Percentiles rank a stretch among this genome's conserved stretches.
phyloP scores from a whole-genome alignment of 2,113 vertebrate genomes.

The Aptenodytes patagonicus region DNA sequence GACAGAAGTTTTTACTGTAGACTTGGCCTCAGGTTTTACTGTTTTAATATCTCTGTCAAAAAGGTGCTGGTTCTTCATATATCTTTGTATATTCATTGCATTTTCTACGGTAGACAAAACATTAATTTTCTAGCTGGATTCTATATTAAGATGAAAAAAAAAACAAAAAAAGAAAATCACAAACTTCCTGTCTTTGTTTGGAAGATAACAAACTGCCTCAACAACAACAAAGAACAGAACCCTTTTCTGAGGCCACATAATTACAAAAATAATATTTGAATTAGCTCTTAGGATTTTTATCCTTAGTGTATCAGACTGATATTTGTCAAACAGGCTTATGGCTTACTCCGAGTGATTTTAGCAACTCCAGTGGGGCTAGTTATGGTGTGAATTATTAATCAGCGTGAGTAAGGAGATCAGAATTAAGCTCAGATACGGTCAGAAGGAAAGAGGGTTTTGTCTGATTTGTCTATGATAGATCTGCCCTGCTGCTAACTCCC shows the following conservation, averaged over 20 bases:
- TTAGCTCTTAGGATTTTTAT: neutral
- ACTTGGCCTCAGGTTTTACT: constrained; percentile 13
- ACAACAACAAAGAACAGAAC: neutral
- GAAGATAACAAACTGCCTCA: neutral
- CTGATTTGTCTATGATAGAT: constrained; percentile 51
- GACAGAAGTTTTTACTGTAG: neutral
- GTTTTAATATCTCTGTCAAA: constrained; percentile 17
- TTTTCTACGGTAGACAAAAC: constrained; percentile 1
- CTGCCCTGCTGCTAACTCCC: constrained; percentile 44
- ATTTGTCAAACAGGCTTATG: constrained; percentile 21
- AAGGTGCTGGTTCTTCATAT: neutral
- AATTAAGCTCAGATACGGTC: constrained; percentile 21
- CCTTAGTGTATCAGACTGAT: neutral
- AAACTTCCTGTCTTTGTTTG: neutral
- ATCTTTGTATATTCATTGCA: neutral
- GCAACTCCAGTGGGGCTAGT: constrained; percentile 5
- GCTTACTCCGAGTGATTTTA: neutral
- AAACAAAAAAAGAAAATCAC: neutral
- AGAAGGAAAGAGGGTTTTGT: constrained; percentile 30
- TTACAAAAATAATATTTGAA: constrained; percentile 23
- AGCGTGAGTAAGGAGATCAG: constrained; percentile 1
- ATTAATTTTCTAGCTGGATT: neutral
- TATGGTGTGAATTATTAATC: constrained; percentile 52
- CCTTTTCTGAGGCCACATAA: neutral
- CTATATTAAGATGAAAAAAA: neutral